Percentiles rank a stretch among this genome's conserved stretches.
Evolutionary conservation across 2,113 vertebrate species (phyloP).

Genomic region (Caranx ignobilis): DNA sequence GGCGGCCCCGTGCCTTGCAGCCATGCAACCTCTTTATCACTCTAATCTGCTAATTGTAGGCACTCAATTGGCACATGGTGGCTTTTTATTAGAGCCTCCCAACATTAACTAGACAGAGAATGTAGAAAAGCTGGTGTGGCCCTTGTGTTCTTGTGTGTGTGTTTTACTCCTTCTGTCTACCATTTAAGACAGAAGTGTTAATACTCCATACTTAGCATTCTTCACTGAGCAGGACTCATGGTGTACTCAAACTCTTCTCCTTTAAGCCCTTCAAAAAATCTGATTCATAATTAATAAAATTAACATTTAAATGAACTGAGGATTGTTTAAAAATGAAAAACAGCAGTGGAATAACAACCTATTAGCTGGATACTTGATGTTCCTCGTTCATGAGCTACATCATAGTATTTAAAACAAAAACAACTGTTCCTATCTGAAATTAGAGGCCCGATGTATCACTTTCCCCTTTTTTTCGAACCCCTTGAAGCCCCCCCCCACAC

Average conservation of each 20-base stretch:
- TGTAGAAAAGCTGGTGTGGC: slow-evolving; percentile 84
- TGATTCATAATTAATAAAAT: slow-evolving; percentile 7
- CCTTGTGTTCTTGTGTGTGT: slow-evolving; percentile 52
- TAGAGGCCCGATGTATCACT: slow-evolving; percentile 1
- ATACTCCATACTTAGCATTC: slow-evolving; percentile 21
- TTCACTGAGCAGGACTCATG: background rate
- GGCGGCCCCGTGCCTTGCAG: slow-evolving; percentile 84
- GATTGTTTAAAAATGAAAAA: slow-evolving; percentile 14
- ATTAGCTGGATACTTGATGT: background rate
- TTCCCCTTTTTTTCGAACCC: slow-evolving; percentile 36
- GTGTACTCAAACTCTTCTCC: background rate
- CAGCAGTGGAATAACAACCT: background rate
- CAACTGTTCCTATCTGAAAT: background rate
- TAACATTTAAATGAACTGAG: slow-evolving; percentile 15
- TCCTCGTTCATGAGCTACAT: background rate
- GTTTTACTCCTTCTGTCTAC: slow-evolving; percentile 29
- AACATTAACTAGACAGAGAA: slow-evolving; percentile 87
- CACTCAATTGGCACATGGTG: slow-evolving; percentile 89
- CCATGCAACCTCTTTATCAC: slow-evolving; percentile 89
- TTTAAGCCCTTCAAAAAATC: slow-evolving; percentile 2
- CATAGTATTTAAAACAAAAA: background rate
- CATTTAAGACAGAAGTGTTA: slow-evolving; percentile 15
- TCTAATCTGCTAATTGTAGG: slow-evolving; percentile 95
- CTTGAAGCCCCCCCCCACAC: slow-evolving; percentile 56
- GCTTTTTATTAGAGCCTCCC: slow-evolving; percentile 90